Evolutionary conservation across 1,140 invertebrate genomes (phyloP).

Genomic region (Brachionus rotundiformis): DNA sequence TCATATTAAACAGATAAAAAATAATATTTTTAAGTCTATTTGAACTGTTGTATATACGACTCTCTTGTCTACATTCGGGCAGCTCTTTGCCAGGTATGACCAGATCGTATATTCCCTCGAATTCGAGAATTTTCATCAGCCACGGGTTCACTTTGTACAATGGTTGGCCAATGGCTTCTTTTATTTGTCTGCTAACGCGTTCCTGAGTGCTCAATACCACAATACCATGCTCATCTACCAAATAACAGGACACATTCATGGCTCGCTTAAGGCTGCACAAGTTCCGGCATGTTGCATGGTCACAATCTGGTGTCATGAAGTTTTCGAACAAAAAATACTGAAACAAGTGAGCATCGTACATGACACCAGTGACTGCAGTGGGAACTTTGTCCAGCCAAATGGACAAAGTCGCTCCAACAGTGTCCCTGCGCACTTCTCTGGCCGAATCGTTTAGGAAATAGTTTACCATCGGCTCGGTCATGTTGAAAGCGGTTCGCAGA

Average conservation of each 20-base stretch:
- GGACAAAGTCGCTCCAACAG: constrained; percentile 30
- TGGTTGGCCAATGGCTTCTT: constrained; percentile 19
- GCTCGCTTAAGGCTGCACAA: constrained; percentile 7
- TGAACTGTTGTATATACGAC: constrained; percentile 14
- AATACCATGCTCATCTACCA: constrained; percentile 36
- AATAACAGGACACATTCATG: constrained; percentile 34
- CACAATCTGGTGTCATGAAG: constrained; percentile 24
- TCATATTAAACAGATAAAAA: background rate
- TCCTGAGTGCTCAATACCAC: constrained; percentile 42
- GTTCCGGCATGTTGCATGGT: constrained; percentile 16
- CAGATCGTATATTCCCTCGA: constrained; percentile 36
- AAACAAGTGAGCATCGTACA: constrained; percentile 29
- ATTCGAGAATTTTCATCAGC: constrained; percentile 44
- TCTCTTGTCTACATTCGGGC: constrained; percentile 41
- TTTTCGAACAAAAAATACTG: constrained; percentile 42
- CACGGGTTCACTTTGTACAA: constrained; percentile 50
- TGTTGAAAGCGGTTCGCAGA: background rate
- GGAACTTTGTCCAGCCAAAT: constrained; percentile 51
- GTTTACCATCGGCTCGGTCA: constrained; percentile 9
- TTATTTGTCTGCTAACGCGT: background rate
- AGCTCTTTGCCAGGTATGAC: constrained; percentile 28
- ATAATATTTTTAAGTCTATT: background rate
- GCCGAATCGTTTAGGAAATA: constrained; percentile 48
- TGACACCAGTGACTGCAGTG: constrained; percentile 31
- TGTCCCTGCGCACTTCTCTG: constrained; percentile 4